Conservation (phyloP, 2,113 vertebrate genomes). For the Dasyprocta punctata region DNA sequence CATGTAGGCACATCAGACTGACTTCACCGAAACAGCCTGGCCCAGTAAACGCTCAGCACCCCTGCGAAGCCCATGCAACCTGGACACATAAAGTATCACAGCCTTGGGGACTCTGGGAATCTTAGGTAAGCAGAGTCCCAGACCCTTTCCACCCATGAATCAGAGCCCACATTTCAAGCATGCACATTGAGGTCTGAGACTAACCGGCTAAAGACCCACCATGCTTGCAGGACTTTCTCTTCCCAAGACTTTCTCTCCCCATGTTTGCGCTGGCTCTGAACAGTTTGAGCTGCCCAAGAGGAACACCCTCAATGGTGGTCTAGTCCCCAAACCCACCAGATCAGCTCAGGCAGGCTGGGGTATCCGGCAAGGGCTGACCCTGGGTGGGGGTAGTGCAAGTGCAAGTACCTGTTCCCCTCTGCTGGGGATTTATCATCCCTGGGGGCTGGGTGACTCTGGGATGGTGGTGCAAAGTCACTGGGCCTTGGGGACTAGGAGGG, state of each 20-base stretch:
- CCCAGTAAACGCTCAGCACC: neutral
- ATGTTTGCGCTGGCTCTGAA: too few species aligned
- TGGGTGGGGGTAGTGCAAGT: neutral
- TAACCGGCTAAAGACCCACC: neutral
- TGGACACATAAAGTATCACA: neutral
- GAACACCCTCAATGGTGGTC: rapidly evolving
- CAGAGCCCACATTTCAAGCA: neutral
- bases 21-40: neutral
- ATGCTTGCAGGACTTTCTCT: neutral
- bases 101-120: neutral
- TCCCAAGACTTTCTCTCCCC: neutral
- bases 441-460: neutral
- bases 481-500: neutral
- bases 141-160: too few species aligned
- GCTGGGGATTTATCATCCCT: too few species aligned
- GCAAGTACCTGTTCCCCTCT: rapidly evolving
- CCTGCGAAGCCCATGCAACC: neutral
- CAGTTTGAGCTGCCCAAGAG: neutral
- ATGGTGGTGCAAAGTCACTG: neutral
- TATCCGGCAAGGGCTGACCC: neutral
- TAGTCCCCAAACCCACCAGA: neutral
- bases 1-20: neutral
- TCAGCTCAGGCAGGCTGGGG: neutral
- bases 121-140: neutral
- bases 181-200: neutral